These are phyloP conservation scores for Dynastes maya DNA, from an alignment of 2,888 invertebrate genomes.

Conservation along the genomic window DNA sequence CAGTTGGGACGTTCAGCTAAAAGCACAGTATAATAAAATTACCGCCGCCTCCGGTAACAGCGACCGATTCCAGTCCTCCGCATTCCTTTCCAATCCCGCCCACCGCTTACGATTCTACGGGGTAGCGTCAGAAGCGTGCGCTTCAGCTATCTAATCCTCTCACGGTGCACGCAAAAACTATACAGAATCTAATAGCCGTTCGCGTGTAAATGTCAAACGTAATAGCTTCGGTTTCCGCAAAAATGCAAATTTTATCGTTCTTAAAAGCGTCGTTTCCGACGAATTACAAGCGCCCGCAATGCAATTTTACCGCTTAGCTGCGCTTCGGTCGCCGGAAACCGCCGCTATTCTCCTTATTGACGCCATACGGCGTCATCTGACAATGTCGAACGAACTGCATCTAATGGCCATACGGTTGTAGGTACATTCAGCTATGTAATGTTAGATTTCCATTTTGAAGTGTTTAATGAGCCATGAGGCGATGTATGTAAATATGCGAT, in stretches of 20 bases:
- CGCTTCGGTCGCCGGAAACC: background rate
- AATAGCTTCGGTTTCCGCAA: constrained; percentile 45
- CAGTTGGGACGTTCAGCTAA: constrained; percentile 17
- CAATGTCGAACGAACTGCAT: background rate
- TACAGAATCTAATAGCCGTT: constrained; percentile 38
- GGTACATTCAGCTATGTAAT: too few species aligned
- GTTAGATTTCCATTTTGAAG: too few species aligned
- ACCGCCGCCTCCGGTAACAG: constrained; percentile 6
- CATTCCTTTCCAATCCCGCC: background rate
- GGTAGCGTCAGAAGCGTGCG: background rate
- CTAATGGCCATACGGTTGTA: too few species aligned
- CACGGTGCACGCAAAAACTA: constrained; percentile 21
- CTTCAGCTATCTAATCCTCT: constrained; percentile 2
- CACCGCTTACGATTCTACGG: background rate
- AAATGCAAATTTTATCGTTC: constrained; percentile 43
- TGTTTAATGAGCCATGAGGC: too few species aligned
- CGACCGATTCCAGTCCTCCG: constrained; percentile 1
- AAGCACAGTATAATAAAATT: constrained; percentile 30
- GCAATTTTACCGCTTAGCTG: constrained; percentile 38
- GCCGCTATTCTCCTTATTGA: constrained; percentile 26
- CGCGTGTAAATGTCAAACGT: constrained; percentile 43
- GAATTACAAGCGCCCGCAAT: constrained; percentile 35
- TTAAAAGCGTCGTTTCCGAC: constrained; percentile 38
- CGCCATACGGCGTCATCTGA: background rate
- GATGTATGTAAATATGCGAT: too few species aligned